These are phyloP conservation scores for Coregonus suidteri DNA, from an alignment of 2,797 vertebrate genomes.

Conservation along the genomic window DNA sequence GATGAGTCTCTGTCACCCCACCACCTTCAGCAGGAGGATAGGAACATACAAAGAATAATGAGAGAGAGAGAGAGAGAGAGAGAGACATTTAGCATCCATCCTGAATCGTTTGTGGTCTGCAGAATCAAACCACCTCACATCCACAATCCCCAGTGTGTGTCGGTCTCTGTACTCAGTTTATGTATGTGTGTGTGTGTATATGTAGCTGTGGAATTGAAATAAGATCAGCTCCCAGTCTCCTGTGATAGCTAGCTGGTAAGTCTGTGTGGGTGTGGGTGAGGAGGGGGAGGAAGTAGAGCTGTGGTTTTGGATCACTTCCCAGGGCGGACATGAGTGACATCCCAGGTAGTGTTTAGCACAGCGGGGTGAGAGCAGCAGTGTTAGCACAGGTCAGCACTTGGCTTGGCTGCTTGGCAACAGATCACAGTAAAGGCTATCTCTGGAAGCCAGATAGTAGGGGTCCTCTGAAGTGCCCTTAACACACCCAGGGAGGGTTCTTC, in stretches of 20 bases:
- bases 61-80: conserved; percentile 43
- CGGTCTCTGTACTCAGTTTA: conserved; percentile 30
- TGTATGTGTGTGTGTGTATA: not conserved
- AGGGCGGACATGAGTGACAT: conserved; percentile 65
- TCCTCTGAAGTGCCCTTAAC: conserved; percentile 24
- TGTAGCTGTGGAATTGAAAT: conserved; percentile 46
- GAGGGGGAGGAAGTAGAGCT: conserved; percentile 26
- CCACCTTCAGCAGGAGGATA: conserved; percentile 59
- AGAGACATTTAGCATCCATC: conserved; percentile 68
- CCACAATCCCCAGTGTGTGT: conserved; percentile 53
- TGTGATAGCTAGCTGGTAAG: conserved; percentile 51
- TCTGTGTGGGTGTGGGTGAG: conserved; percentile 31
- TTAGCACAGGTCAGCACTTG: conserved; percentile 67
- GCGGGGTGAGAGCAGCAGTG: conserved; percentile 58
- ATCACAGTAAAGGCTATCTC: conserved; percentile 35
- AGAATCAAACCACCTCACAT: conserved; percentile 67
- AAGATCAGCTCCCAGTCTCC: conserved; percentile 48
- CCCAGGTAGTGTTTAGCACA: conserved; percentile 76
- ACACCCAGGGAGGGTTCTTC: not conserved
- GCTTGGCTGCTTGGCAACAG: conserved; percentile 56
- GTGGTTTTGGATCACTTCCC: conserved; percentile 72
- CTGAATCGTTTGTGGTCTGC: conserved; percentile 65
- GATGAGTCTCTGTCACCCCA: conserved; percentile 75
- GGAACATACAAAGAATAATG: conserved; percentile 36
- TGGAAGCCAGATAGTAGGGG: conserved; percentile 38